These are phyloP conservation scores for Argyrosomus japonicus DNA, from an alignment of 2,113 vertebrate species.

Conservation along the genomic window DNA sequence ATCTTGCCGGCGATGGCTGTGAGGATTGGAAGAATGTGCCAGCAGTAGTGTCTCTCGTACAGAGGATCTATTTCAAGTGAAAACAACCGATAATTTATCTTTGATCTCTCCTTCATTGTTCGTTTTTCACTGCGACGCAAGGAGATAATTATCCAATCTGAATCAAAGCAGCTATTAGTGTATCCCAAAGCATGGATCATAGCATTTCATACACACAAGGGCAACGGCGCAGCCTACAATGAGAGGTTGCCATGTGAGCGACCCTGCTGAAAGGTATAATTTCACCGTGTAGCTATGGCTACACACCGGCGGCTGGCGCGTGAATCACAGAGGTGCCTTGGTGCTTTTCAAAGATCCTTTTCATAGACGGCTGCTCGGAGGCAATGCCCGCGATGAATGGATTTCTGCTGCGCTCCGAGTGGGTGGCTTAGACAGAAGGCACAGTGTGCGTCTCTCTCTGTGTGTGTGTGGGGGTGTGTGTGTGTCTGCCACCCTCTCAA, in stretches of 20 bases:
- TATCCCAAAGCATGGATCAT: constrained; percentile 39
- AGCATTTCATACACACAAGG: constrained; percentile 32
- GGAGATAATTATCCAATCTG: constrained; percentile 63
- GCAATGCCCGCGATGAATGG: constrained; percentile 64
- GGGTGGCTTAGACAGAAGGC: constrained; percentile 66
- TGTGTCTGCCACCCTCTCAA: constrained; percentile 48
- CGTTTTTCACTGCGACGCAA: background rate
- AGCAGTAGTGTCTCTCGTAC: constrained; percentile 1
- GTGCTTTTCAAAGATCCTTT: constrained; percentile 69
- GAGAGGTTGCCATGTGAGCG: constrained; percentile 59
- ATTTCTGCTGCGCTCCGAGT: constrained; percentile 64
- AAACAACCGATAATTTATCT: constrained; percentile 40
- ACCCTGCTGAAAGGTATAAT: constrained; percentile 64
- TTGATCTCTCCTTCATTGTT: constrained; percentile 40
- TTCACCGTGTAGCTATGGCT: constrained; percentile 65
- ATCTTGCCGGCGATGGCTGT: background rate
- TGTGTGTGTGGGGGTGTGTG: constrained; percentile 1
- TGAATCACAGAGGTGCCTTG: constrained; percentile 61
- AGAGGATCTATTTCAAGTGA: constrained; percentile 39
- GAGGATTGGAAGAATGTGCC: constrained; percentile 18
- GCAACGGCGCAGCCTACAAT: constrained; percentile 29
- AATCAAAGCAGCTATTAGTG: constrained; percentile 60
- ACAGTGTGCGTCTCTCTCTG: constrained; percentile 24
- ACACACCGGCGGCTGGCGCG: constrained; percentile 31
- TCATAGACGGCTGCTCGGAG: constrained; percentile 67